Percentiles rank a stretch among this genome's conserved stretches.
Conservation (phyloP, 2,113 vertebrate genomes). For the Epinephelus lanceolatus region DNA sequence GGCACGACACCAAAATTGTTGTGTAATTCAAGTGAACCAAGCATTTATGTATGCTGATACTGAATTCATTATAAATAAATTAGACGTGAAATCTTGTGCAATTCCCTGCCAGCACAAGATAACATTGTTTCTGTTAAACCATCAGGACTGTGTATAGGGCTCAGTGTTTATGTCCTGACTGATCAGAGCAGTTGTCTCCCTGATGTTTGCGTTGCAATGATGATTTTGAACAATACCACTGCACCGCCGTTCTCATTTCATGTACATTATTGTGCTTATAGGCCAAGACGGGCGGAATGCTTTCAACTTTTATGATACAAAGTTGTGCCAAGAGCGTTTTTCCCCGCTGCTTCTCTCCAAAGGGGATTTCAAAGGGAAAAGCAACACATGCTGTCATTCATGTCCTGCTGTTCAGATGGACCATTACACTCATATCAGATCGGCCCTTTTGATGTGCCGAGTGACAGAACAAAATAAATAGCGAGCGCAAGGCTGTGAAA, state of each 20-base stretch:
- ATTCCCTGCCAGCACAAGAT: neutral
- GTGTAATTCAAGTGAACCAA: neutral
- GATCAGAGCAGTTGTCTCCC: slow-evolving; percentile 20
- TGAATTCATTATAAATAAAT: neutral
- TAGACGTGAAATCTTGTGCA: neutral
- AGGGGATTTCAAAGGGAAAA: slow-evolving; percentile 70
- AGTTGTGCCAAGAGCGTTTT: slow-evolving; percentile 73
- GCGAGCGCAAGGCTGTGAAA: slow-evolving; percentile 72
- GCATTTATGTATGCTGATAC: neutral
- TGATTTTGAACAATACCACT: slow-evolving; percentile 67
- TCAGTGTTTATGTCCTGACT: neutral
- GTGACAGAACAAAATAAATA: slow-evolving; percentile 75
- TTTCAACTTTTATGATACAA: slow-evolving; percentile 80
- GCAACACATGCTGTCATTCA: slow-evolving; percentile 78
- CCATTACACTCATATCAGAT: slow-evolving; percentile 74
- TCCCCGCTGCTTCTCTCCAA: slow-evolving; percentile 38
- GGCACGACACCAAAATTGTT: neutral
- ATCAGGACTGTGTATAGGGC: neutral
- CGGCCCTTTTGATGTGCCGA: slow-evolving; percentile 72
- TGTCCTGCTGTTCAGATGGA: slow-evolving; percentile 67
- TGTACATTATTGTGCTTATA: slow-evolving; percentile 70
- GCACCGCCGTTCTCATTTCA: slow-evolving; percentile 50
- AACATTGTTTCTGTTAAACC: neutral
- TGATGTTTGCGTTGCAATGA: slow-evolving; percentile 46
- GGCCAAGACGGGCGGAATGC: slow-evolving; percentile 74